Base-by-base conservation (phyloP, 2,797 vertebrate genomes). In the Gallinago nigripennis region DNA sequence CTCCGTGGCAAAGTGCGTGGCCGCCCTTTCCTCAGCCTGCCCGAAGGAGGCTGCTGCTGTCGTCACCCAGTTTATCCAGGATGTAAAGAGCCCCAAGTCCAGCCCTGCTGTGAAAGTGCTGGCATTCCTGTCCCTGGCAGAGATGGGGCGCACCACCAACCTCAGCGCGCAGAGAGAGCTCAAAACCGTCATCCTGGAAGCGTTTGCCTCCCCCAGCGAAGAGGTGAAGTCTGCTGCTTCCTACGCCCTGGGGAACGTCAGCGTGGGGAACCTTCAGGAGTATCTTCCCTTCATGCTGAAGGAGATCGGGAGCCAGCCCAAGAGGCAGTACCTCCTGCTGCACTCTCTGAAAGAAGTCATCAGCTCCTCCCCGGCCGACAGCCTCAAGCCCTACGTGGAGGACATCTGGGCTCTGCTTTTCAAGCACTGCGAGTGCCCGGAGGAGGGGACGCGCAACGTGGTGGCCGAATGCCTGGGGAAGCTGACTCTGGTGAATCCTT, bases 401-500 rank as follows among this genome's bases (percentile, higher is more conserved):
- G 99, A 98, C n/a, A 98, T 99, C 69, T 99, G 99, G 99, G 96
- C 98, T 8, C 94, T 99, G 96, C 98, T 99, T 57, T 98, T 99
- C 86, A 98, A 98, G 96, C 98, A 98, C 97, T 99, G 99, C 0
- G 99, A 99, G 97, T 98, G 98, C 35, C 50, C 98, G 0, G 99
- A 99, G 97, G 99, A 99, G 72, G 99, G 99, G 28, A 99, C 99
- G 3, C 98, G 99, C 94, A 99, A 98, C 4, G 99, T 99, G 90
- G 99, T 99, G 96, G 99, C 99, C 0, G 99, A 99, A 65, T 99
- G 99, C 97, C 68, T 99, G 61, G 99, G 99, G 14, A 99, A 99
- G 96, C 98, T 99, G 73, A 98, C 99, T 6, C 69, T 99, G 27
- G 98, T 99, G 56, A 98, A 98, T 65, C 99, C 99, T 3, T 95